These are phyloP conservation scores for Rhinogobius similis DNA, from an alignment of 2,113 vertebrate genomes.

Conservation along the genomic window DNA sequence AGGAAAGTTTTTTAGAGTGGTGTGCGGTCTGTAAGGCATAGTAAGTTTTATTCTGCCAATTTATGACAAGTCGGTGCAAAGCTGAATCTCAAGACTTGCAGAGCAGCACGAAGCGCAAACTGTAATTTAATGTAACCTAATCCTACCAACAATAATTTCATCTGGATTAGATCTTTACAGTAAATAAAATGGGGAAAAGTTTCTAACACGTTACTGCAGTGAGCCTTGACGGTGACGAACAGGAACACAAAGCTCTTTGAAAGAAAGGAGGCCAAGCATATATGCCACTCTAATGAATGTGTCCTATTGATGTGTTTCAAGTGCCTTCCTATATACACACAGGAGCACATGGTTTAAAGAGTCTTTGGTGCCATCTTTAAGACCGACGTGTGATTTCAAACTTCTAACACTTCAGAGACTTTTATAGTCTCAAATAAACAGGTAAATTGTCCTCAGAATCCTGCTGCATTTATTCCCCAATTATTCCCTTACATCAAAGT, in stretches of 20 bases:
- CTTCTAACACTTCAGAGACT: not conserved
- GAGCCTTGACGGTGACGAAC: conserved; percentile 5
- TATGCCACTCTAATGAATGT: not conserved
- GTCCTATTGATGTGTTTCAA: conserved; percentile 1
- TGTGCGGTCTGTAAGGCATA: conserved; percentile 33
- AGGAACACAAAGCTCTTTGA: conserved; percentile 37
- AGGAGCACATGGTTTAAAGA: not conserved
- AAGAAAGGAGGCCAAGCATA: conserved; percentile 14
- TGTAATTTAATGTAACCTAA: conserved; percentile 1
- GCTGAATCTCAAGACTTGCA: not conserved
- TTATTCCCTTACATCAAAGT: conserved; percentile 9
- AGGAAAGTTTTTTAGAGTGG: conserved; percentile 36
- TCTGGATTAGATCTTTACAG: conserved; percentile 14
- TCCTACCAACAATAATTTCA: conserved; percentile 5
- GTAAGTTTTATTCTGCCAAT: conserved; percentile 14
- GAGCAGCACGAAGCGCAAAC: not conserved
- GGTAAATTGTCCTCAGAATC: not conserved
- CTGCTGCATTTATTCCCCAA: not conserved
- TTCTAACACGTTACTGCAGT: not conserved
- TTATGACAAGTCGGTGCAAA: conserved; percentile 1
- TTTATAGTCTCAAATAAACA: conserved; percentile 3
- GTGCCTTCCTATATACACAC: conserved; percentile 11
- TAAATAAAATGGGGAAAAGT: conserved; percentile 8
- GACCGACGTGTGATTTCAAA: conserved; percentile 1
- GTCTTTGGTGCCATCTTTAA: not conserved